These are phyloP conservation scores for Tortrix viridana DNA, from an alignment of 2,888 invertebrate genomes.

Conservation along the genomic window DNA sequence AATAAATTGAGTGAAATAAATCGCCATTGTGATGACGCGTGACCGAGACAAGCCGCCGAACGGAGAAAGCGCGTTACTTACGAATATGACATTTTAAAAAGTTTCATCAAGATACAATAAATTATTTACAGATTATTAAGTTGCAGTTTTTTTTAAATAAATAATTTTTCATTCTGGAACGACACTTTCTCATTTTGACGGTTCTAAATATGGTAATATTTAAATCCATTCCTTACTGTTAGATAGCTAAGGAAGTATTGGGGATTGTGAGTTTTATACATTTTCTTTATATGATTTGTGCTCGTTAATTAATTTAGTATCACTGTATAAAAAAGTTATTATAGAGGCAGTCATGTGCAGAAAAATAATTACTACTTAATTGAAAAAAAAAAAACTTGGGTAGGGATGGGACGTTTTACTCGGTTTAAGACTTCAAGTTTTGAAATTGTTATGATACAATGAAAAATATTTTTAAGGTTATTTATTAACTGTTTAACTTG, in stretches of 20 bases:
- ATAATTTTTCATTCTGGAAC: conserved; percentile 1
- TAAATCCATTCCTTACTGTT: conserved; percentile 10
- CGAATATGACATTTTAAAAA: conserved; percentile 5
- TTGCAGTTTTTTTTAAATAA: conserved; percentile 17
- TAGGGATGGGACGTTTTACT: too few species aligned
- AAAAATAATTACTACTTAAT: background rate
- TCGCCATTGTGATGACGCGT: conserved; percentile 58
- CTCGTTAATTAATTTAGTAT: conserved; percentile 28
- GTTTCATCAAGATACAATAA: conserved; percentile 1
- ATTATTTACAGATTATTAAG: conserved; percentile 13
- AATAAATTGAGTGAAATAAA: conserved; percentile 74
- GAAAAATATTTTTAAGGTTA: too few species aligned
- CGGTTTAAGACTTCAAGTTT: too few species aligned
- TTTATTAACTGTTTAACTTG: too few species aligned
- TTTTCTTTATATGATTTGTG: conserved; percentile 29
- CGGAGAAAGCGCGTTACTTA: conserved; percentile 47
- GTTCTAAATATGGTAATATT: conserved; percentile 20
- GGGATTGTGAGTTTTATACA: conserved; percentile 22
- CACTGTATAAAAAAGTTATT: conserved; percentile 18
- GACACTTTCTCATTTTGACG: conserved; percentile 31
- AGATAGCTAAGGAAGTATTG: conserved; percentile 24
- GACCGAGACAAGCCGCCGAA: conserved; percentile 42
- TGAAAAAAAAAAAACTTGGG: too few species aligned
- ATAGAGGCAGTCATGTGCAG: conserved; percentile 20
- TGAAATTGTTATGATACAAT: too few species aligned